Conservation (phyloP, 2,888 invertebrate genomes). For the Pollenia griseotomentosa region DNA sequence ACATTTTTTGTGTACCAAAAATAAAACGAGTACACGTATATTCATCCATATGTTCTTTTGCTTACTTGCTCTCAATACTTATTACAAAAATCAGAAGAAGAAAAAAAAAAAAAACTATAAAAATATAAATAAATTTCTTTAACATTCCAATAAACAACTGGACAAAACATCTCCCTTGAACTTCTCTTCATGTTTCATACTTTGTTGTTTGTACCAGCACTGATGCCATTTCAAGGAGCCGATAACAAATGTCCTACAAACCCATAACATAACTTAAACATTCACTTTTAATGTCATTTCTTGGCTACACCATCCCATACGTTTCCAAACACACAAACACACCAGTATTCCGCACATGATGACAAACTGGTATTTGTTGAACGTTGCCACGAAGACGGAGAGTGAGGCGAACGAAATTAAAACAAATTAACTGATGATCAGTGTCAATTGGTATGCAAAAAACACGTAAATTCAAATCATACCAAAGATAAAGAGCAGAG, state of each 20-base stretch:
- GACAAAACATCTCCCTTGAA: slow-evolving; percentile 68
- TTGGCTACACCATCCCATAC: slow-evolving; percentile 68
- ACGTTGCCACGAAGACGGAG: slow-evolving; percentile 21
- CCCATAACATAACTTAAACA: slow-evolving; percentile 79
- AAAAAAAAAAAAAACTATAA: not conserved
- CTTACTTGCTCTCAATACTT: slow-evolving; percentile 40
- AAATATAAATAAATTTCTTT: slow-evolving; percentile 61
- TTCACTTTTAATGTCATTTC: slow-evolving; percentile 80
- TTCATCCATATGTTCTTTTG: not conserved
- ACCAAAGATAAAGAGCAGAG: slow-evolving; percentile 55
- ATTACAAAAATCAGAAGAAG: not conserved
- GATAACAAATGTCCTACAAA: slow-evolving; percentile 82
- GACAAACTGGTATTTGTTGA: slow-evolving; percentile 71
- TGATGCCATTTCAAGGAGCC: slow-evolving; percentile 75
- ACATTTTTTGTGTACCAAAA: slow-evolving; percentile 10
- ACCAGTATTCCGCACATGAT: slow-evolving; percentile 48
- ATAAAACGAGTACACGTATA: slow-evolving; percentile 7
- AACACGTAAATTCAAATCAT: slow-evolving; percentile 79
- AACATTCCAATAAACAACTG: slow-evolving; percentile 65
- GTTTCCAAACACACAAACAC: slow-evolving; percentile 17
- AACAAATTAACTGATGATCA: slow-evolving; percentile 83
- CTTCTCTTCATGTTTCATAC: slow-evolving; percentile 69
- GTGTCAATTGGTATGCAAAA: slow-evolving; percentile 83
- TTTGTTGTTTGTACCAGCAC: slow-evolving; percentile 48
- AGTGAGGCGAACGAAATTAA: slow-evolving; percentile 69